Evolutionary conservation across 2,888 invertebrate genomes (phyloP), one percentile per base, ranked within the genome.

Genomic region (Aleiodes alternator): DNA sequence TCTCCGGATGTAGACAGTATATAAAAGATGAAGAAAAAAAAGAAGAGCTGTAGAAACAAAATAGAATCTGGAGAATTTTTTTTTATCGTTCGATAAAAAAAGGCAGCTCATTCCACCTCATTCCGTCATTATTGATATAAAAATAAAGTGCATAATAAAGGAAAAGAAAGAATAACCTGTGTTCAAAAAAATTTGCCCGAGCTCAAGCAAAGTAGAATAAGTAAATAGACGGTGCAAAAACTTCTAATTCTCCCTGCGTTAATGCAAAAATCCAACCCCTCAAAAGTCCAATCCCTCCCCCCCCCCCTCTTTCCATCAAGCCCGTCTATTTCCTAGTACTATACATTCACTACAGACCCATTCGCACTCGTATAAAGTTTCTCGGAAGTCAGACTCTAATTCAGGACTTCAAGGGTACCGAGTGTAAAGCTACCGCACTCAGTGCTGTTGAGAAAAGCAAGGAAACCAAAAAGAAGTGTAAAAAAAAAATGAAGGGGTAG

Each of bases 251-350:
- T 43, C 11, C 31, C 7, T 31, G 29, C 9, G 11, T 57, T 57
- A 57, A 57, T 57, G 9, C 57, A 34, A 34, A 34, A 34, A 34
- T 34, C 16, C 55, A 38, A 73, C 72, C 76, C 79, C 69, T 73
- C 38, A 38, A 38, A 38, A 38, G 38, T 8, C 38, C 38, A 38
- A 2, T 3, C 34, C 34, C 6, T 4, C 6, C 34, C 66, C 76
- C 70, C 56, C 61, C 73, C 56, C 23, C 9, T 23, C 57, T 12
- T 66, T 75, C 75, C 59, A 76, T 75, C 75, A 66, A 72, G 69
- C 72, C 64, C 29, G 68, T 73, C 69, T 64, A 71, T 72, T 73
- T 76, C 72, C 77, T 77, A 77, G 38, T 76, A 75, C 76, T 76
- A 23, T 64, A 78, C 73, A 72, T 57, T 29, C 29, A 53, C 53